Evolutionary conservation across 2,888 invertebrate species (phyloP), one percentile per base, ranked within the genome.

Genomic region (Hydrotaea cyrtoneurina): DNA sequence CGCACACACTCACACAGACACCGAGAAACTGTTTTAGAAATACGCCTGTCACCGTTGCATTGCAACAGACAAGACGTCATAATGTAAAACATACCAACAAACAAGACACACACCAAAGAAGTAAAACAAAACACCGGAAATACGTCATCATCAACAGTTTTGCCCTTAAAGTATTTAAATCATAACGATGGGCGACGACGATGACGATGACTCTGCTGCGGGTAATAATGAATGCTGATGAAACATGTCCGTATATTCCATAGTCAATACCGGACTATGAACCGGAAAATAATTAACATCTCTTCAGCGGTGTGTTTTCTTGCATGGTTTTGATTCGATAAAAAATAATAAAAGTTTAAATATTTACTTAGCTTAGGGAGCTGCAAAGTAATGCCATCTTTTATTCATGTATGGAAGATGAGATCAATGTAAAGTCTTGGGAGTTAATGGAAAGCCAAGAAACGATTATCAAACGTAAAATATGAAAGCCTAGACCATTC

Each of bases 21-120:
- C 39, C 50, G 13, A 31, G 21, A 77, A 77, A 82, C 74, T 31
- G 73, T 82, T 83, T 84, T 73, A 77, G 46, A 82, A 85, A 82
- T 64, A 50, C 79, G 85, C 85, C 79, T 85, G 82, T 85, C 82
- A 80, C 77, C 79, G 82, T 85, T 73, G 1, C 21, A 82, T 77
- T 77, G 69, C 76, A 85, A 80, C 74, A 82, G 85, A 85, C 85
- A 85, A 79, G 85, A 80, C 82, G 85, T 85, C 85, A 82, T 82
- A 82, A 82, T 82, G 79, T 71, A 46, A 46, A 82, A 85, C 85
- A 85, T 77, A 43, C 73, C 80, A 73, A 69, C 72, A 50, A 66
- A 59, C 78, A 75, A 75, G 26, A 53, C 26, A 55, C 76, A 76
- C 21, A 75, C 39, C 39, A 39, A 8, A 8, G 11, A 10, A 39